A percentile compares a stretch with the other conserved stretches of the same genome.
phyloP scores from a whole-genome alignment of 2,113 vertebrate species.

The Marmota monax region DNA sequence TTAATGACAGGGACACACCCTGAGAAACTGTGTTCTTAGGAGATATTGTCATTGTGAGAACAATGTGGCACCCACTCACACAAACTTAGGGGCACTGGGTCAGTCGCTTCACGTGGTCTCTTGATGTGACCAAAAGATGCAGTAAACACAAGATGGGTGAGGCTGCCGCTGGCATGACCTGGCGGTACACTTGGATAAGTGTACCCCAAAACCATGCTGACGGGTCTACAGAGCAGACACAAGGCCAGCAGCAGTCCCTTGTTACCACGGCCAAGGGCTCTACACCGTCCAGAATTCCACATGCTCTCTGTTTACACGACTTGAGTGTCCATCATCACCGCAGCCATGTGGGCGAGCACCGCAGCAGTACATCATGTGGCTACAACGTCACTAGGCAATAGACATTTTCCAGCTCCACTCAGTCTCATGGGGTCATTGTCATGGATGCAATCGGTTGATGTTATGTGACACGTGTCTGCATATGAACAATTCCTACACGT shows the following conservation, averaged over 20 bases:
- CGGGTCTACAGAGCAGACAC: neutral
- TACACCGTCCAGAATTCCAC: neutral
- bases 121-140: neutral
- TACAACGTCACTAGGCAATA: neutral
- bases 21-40: too few relatives aligned
- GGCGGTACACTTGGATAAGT: too few relatives aligned
- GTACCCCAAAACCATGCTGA: neutral
- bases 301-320: neutral
- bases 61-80: too few relatives aligned
- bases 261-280: too few relatives aligned
- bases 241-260: neutral
- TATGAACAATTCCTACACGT: neutral
- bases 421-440: too few relatives aligned
- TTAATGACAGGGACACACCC: neutral
- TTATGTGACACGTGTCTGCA: neutral
- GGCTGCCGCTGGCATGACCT: neutral
- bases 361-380: neutral
- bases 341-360: neutral
- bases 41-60: neutral
- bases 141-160: too few relatives aligned
- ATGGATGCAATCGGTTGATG: neutral
- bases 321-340: neutral
- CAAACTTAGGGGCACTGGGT: too few relatives aligned
- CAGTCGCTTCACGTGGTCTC: neutral
- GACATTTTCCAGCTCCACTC: neutral